A percentile compares a stretch with the other conserved stretches of the same genome.
Evolutionary conservation across 2,797 vertebrate genomes (phyloP).

Genomic region (Huso huso): DNA sequence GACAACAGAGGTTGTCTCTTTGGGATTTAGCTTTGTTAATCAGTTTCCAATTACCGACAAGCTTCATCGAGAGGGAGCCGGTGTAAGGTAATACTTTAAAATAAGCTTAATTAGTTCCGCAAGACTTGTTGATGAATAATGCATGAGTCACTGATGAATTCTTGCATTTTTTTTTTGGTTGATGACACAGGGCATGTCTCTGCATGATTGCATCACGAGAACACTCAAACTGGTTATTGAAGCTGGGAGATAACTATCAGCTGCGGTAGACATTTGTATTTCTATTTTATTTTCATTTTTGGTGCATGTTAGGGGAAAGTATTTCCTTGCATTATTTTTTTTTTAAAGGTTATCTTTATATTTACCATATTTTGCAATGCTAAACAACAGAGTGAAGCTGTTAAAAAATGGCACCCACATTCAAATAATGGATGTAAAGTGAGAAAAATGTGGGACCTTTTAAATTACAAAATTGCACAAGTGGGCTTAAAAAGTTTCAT

Average conservation of each 20-base stretch:
- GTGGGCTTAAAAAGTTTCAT: too few species aligned
- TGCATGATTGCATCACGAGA: neutral
- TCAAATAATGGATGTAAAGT: too few species aligned
- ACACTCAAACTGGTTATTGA: neutral
- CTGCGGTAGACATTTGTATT: too few species aligned
- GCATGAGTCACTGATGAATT: neutral
- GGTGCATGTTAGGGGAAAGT: too few species aligned
- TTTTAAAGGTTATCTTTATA: too few species aligned
- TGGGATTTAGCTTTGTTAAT: neutral
- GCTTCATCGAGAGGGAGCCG: neutral
- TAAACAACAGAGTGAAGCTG: too few species aligned
- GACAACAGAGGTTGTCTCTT: neutral
- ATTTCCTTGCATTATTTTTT: too few species aligned
- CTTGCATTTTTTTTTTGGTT: neutral
- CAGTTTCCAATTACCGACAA: neutral
- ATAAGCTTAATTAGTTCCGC: neutral
- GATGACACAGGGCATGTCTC: neutral
- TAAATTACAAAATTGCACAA: too few species aligned
- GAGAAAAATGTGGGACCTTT: too few species aligned
- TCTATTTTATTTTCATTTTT: too few species aligned
- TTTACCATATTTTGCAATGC: too few species aligned
- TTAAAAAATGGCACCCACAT: too few species aligned
- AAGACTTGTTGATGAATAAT: neutral
- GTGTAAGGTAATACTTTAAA: conserved; percentile 2
- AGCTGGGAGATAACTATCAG: neutral